A percentile compares a stretch with the other conserved stretches of the same genome.
Conservation (phyloP, 2,888 invertebrate genomes). For the Ceratothoa steindachneri region DNA sequence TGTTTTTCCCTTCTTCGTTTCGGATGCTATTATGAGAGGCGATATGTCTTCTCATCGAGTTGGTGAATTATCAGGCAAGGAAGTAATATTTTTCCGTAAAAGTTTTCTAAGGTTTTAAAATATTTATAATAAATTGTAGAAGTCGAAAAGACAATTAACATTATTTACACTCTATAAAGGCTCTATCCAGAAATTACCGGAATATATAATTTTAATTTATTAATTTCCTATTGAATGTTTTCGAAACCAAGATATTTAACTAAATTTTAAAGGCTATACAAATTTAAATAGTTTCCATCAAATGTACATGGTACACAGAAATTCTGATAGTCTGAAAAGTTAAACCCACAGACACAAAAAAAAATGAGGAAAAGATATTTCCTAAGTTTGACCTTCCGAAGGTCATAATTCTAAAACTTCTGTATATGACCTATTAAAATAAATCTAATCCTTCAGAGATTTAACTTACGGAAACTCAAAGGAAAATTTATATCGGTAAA, state of each 20-base stretch:
- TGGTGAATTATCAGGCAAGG: no score
- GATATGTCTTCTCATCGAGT: no score
- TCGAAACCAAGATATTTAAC: no score
- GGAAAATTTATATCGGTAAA: not conserved
- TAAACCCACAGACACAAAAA: not conserved
- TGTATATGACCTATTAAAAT: conserved; percentile 13
- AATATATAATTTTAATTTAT: not conserved
- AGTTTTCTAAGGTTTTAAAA: not conserved
- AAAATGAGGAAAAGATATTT: not conserved
- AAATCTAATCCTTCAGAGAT: conserved; percentile 13
- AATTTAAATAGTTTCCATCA: no score
- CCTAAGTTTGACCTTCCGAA: not conserved
- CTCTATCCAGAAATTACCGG: not conserved
- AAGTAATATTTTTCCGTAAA: not conserved
- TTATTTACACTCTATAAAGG: not conserved
- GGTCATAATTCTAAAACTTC: conserved; percentile 12
- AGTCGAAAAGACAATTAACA: not conserved
- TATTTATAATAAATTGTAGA: not conserved
- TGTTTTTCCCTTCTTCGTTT: no score
- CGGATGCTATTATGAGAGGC: no score
- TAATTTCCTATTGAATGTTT: not conserved
- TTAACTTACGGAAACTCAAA: conserved; percentile 1
- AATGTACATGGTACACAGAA: no score
- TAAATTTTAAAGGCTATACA: no score
- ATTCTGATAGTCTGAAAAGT: not conserved